phyloP scores from a whole-genome alignment of 2,888 invertebrate species.

The Ichneumoninae sp. region DNA sequence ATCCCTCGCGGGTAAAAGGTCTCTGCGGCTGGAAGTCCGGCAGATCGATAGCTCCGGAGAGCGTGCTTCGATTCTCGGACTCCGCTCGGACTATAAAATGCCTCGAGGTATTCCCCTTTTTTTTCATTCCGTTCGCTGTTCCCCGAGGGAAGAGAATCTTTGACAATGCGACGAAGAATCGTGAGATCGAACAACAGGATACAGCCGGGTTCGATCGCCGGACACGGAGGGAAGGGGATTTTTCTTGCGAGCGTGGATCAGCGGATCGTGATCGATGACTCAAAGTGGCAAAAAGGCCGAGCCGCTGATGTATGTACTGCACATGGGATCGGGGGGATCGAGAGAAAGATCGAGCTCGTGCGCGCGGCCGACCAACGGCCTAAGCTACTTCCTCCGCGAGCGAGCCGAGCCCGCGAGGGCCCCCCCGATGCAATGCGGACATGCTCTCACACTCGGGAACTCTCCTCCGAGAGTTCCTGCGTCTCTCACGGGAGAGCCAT shows the following conservation, averaged over 20 bases:
- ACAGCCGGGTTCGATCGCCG: not conserved
- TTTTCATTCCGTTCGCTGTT: not conserved
- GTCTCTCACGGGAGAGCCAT: not conserved
- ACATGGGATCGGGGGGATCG: not conserved
- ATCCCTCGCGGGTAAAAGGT: not conserved
- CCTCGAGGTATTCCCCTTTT: conserved; percentile 3
- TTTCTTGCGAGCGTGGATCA: conserved; percentile 23
- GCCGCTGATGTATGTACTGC: conserved; percentile 29
- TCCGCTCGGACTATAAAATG: not conserved
- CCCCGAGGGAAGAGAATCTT: not conserved
- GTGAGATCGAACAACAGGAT: conserved; percentile 1
- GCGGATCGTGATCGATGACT: conserved; percentile 36
- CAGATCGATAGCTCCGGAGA: conserved; percentile 3
- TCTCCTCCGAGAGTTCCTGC: conserved; percentile 16
- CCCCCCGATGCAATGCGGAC: conserved; percentile 32
- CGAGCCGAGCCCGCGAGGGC: not conserved
- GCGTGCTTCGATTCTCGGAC: not conserved
- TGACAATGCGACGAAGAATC: not conserved
- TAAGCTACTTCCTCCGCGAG: conserved; percentile 29
- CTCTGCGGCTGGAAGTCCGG: not conserved
- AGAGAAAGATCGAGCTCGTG: conserved; percentile 25
- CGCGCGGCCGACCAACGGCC: conserved; percentile 11
- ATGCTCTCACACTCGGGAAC: conserved; percentile 17
- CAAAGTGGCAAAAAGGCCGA: not conserved
- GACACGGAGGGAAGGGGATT: not conserved